These are phyloP conservation scores for Cryptomyrus ogoouensis DNA, from an alignment of 2,113 vertebrate genomes.

Conservation along the genomic window DNA sequence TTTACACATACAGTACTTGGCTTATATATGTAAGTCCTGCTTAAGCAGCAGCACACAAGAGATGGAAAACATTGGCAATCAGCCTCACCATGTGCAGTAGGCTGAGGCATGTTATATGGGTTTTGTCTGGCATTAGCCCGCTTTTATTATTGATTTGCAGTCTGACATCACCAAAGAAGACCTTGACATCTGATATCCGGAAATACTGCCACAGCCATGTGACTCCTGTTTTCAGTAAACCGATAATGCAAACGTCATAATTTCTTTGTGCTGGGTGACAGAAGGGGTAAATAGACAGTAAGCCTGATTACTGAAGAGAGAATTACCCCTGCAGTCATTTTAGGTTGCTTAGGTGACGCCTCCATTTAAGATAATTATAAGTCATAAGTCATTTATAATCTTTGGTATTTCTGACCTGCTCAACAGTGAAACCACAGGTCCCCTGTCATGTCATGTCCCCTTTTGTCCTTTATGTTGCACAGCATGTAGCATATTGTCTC, in stretches of 20 bases:
- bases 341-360: not conserved
- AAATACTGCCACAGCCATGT: not conserved
- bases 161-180: not conserved
- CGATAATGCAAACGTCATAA: not conserved
- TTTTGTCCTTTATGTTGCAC: not conserved
- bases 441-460: not conserved
- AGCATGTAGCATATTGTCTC: not conserved
- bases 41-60: too few species aligned
- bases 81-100: not conserved
- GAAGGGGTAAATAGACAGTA: not conserved
- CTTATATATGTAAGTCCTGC: too few species aligned
- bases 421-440: not conserved
- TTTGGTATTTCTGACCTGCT: not conserved
- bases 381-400: not conserved
- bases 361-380: not conserved
- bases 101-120: not conserved
- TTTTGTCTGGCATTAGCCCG: not conserved
- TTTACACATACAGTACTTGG: not conserved
- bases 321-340: not conserved
- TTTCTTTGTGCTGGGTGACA: not conserved
- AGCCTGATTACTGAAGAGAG: not conserved
- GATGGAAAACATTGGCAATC: too few species aligned
- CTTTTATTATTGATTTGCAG: not conserved
- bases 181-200: not conserved
- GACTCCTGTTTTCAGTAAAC: not conserved